phyloP scores from a whole-genome alignment of 2,888 invertebrate genomes.

The Eurytoma californica region DNA sequence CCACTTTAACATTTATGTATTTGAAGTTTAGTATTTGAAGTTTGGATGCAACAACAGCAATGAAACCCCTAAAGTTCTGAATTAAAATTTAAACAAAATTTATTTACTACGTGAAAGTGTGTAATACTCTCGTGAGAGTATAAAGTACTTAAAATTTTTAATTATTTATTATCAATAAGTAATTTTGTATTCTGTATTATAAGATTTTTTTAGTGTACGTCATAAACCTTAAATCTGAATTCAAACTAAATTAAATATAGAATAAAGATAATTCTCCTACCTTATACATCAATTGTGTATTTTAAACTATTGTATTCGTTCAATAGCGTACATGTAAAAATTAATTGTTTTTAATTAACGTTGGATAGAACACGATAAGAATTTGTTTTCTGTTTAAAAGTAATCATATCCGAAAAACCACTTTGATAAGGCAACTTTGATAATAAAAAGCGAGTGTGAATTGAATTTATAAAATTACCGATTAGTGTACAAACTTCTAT shows the following conservation, averaged over 20 bases:
- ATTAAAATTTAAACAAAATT: neutral
- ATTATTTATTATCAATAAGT: constrained; percentile 29
- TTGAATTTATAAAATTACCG: too few relatives aligned
- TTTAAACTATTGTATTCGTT: neutral
- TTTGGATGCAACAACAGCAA: too few relatives aligned
- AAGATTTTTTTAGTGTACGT: neutral
- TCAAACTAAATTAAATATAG: neutral
- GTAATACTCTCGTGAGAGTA: neutral
- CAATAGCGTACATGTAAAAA: neutral
- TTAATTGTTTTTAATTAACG: neutral
- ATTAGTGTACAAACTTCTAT: too few relatives aligned
- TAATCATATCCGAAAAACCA: too few relatives aligned
- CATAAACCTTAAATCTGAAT: neutral
- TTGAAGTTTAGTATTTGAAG: neutral
- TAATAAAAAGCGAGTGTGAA: too few relatives aligned
- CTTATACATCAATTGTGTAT: neutral
- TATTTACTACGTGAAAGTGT: neutral
- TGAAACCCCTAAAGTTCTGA: neutral
- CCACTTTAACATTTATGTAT: neutral
- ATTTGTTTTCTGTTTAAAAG: too few relatives aligned
- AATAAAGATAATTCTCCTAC: neutral
- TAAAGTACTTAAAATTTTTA: constrained; percentile 9
- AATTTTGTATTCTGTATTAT: constrained; percentile 9
- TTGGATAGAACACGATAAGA: too few relatives aligned
- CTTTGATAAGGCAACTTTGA: too few relatives aligned